A percentile compares a stretch with the other conserved stretches of the same genome.
Evolutionary conservation across 2,797 vertebrate species (phyloP).

Genomic region (Eurystomus glaucurus): DNA sequence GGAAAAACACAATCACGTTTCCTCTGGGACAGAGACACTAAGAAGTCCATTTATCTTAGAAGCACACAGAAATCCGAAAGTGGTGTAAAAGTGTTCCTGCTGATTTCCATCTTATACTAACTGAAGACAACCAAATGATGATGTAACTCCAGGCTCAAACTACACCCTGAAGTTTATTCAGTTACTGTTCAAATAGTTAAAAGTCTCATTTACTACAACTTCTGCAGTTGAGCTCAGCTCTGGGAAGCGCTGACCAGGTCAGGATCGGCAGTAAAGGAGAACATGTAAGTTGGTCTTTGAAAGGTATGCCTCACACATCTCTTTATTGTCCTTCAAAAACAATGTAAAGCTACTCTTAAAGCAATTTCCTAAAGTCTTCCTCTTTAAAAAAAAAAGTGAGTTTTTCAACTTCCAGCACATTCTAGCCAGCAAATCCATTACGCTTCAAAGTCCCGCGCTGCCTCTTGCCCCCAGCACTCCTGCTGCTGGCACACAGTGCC

Average conservation of each 20-base stretch:
- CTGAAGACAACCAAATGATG: neutral
- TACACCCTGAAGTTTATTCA: neutral
- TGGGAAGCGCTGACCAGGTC: neutral
- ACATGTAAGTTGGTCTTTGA: neutral
- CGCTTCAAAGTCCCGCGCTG: neutral
- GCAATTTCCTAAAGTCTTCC: neutral
- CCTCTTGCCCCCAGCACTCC: neutral
- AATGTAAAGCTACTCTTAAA: neutral
- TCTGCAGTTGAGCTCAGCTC: neutral
- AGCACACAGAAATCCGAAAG: neutral
- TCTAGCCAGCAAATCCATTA: neutral
- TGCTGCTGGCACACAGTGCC: neutral
- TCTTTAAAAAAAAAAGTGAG: neutral
- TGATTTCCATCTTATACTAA: neutral
- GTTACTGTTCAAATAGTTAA: neutral
- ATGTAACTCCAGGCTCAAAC: neutral
- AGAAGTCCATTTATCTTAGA: neutral
- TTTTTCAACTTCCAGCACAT: neutral
- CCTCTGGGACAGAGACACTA: neutral
- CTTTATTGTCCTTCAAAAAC: neutral
- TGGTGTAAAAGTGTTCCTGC: neutral
- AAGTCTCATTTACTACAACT: neutral
- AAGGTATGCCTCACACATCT: neutral
- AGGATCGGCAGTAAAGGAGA: neutral
- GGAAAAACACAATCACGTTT: neutral